phyloP scores from a whole-genome alignment of 2,888 invertebrate genomes.

The Creontiades dilutus region DNA sequence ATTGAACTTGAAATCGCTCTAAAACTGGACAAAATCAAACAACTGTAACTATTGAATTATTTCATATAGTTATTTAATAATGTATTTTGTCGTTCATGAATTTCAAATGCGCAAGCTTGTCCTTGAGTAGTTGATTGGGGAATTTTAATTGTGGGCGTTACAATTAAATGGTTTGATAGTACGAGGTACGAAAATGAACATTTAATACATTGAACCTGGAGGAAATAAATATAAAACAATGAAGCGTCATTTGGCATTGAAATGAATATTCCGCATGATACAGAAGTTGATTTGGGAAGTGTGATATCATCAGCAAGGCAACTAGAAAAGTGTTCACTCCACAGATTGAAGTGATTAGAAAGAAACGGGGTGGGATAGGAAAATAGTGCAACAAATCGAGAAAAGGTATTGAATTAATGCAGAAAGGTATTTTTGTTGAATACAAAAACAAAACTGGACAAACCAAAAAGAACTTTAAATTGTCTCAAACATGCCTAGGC shows the following conservation, averaged over 20 bases:
- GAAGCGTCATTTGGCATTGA: background rate
- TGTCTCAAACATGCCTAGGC: conserved; percentile 69
- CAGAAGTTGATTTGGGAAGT: conserved; percentile 69
- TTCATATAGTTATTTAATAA: too few species aligned
- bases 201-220: background rate
- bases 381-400: conserved; percentile 24
- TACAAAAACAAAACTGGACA: background rate
- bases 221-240: conserved; percentile 22
- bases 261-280: conserved; percentile 44
- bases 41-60: too few species aligned
- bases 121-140: background rate
- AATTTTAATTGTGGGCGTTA: background rate
- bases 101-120: background rate
- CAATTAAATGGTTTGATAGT: background rate
- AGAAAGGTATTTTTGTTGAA: background rate
- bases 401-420: conserved; percentile 7
- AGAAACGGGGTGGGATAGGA: conserved; percentile 1
- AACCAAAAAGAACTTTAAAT: conserved; percentile 44
- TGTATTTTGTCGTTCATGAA: background rate
- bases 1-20: background rate
- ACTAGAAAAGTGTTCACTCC: background rate
- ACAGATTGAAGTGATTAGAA: background rate
- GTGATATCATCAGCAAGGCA: conserved; percentile 54
- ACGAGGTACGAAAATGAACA: background rate
- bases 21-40: background rate